Evolutionary conservation across 2,797 vertebrate genomes (phyloP), one percentile per base, ranked within the genome.

Genomic region (Coilia nasus): DNA sequence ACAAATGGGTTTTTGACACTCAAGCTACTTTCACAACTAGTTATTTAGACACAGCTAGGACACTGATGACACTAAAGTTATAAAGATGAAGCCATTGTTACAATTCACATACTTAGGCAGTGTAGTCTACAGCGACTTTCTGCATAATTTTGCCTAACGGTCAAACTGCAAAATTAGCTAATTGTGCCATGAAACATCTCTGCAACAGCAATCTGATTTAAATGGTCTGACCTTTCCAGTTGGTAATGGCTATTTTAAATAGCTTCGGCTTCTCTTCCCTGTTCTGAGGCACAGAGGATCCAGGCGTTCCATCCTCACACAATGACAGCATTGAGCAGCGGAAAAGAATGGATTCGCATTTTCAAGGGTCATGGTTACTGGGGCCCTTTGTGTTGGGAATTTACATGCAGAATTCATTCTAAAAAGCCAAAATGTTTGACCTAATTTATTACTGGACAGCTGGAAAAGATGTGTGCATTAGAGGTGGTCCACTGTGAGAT

Each of bases 321-420:
- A 78, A 78, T 78, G 71, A 78, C 71, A 78, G 71, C 71, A 78
- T 78, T 78, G 71, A 78, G 71, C 71, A 78, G 71, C 1, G 19
- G 35, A 78, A 78, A 78, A 78, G 71, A 78, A 78, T 78, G 71
- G 71, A 78, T 78, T 78, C 35, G 10, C 71, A 78, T 78, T 78
- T 78, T 17, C 71, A 78, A 41, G 71, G 71, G 35, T 78, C 71
- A 78, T 78, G 71, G 35, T 78, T 44, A 78, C 71, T 78, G 71
- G 71, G 44, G 71, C 15, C 41, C 71, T 78, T 78, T 78, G 71
- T 78, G 71, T 78, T 78, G 21, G 71, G 35, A 78, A 78, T 78
- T 78, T 41, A 78, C 35, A 78, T 78, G 71, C 35, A 78, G 71
- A 78, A 78, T 78, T 78, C 35, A 78, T 78, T 41, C n/a, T 5